phyloP scores from a whole-genome alignment of 2,797 vertebrate species.

The Pangasius djambal region DNA sequence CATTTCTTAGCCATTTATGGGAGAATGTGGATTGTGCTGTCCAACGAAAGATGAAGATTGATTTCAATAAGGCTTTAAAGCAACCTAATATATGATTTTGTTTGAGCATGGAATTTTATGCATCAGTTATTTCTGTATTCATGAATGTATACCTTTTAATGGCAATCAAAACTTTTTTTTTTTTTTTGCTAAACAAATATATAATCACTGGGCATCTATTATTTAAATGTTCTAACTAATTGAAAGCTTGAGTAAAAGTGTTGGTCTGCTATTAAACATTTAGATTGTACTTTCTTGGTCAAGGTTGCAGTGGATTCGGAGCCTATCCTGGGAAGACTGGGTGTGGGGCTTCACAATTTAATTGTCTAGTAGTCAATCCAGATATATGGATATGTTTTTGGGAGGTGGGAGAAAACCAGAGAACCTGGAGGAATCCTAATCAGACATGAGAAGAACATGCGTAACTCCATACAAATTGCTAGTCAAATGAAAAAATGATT shows the following conservation, averaged over 20 bases:
- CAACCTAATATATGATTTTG: slow-evolving; percentile 4
- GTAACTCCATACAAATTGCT: not conserved
- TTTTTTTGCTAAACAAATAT: not conserved
- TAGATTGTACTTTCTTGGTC: not conserved
- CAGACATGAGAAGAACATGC: not conserved
- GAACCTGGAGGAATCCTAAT: not conserved
- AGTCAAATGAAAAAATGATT: not conserved
- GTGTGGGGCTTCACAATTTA: not conserved
- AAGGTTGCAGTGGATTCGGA: not conserved
- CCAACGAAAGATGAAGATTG: not conserved
- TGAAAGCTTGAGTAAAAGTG: not conserved
- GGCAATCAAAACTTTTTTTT: not conserved
- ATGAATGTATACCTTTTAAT: not conserved
- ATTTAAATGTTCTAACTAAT: not conserved
- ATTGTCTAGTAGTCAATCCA: not conserved
- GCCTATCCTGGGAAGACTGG: not conserved
- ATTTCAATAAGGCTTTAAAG: not conserved
- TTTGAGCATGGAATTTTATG: not conserved
- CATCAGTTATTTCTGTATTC: not conserved
- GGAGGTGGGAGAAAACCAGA: not conserved
- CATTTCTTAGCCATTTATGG: not conserved
- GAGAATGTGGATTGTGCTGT: not conserved
- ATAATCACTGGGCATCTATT: not conserved
- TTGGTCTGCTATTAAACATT: not conserved
- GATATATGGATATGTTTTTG: not conserved